Conservation (phyloP, 2,888 invertebrate genomes). For the Mesorhabditis spiculigera region DNA sequence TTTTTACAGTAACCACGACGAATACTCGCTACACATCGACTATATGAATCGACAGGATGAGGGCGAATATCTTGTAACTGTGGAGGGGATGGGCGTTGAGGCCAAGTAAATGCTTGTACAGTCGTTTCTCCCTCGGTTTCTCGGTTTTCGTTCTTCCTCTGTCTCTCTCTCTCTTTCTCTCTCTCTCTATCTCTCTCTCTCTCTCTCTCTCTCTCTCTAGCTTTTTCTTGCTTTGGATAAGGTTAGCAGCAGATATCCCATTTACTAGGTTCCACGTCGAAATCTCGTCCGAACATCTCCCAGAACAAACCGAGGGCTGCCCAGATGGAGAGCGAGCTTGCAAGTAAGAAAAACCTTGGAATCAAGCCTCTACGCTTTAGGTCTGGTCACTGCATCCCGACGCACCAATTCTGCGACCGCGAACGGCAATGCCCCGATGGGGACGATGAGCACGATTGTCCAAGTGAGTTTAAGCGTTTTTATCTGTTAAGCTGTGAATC, state of each 20-base stretch:
- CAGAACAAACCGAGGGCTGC: slow-evolving; percentile 30
- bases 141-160: not conserved
- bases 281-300: slow-evolving; percentile 28
- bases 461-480: slow-evolving; percentile 20
- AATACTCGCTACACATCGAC: slow-evolving; percentile 32
- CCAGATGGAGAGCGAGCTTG: slow-evolving; percentile 42
- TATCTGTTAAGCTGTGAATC: not conserved
- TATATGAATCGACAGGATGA: slow-evolving; percentile 30
- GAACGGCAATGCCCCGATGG: slow-evolving; percentile 45
- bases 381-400: slow-evolving; percentile 44
- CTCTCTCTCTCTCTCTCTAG: slow-evolving; percentile 24
- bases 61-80: slow-evolving; percentile 34
- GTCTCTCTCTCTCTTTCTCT: not conserved
- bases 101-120: slow-evolving; percentile 18
- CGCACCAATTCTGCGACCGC: slow-evolving; percentile 41
- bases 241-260: too few relatives aligned
- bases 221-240: slow-evolving; percentile 9
- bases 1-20: slow-evolving; percentile 17
- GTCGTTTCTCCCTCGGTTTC: not conserved
- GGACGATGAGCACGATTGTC: slow-evolving; percentile 39
- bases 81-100: slow-evolving; percentile 38
- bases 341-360: too few relatives aligned
- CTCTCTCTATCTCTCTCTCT: not conserved
- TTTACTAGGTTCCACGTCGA: slow-evolving; percentile 23
- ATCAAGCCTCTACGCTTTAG: too few relatives aligned